Conservation (phyloP, 2,113 vertebrate genomes). For the Pluvianellus socialis region DNA sequence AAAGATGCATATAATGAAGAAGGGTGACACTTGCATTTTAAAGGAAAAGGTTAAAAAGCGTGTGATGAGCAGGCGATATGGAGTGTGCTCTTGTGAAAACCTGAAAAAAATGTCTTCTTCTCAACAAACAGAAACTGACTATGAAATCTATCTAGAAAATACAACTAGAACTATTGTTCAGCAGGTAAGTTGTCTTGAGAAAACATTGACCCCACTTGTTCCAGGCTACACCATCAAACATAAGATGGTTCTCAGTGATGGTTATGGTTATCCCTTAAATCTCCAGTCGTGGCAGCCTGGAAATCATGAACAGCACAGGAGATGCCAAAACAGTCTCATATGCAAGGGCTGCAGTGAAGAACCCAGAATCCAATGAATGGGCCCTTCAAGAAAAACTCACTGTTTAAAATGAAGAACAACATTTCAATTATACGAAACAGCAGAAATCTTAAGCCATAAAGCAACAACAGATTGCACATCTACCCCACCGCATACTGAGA, state of each 20-base stretch:
- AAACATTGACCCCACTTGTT: not conserved
- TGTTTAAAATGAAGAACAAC: not conserved
- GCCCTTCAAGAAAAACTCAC: not conserved
- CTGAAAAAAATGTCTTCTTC: not conserved
- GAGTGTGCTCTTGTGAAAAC: not conserved
- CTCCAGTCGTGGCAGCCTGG: not conserved
- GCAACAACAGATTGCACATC: not conserved
- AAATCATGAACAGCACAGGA: not conserved
- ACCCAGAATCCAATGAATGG: not conserved
- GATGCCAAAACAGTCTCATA: not conserved
- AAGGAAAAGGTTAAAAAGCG: not conserved
- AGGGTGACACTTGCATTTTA: not conserved
- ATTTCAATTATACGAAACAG: not conserved
- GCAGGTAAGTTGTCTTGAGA: not conserved
- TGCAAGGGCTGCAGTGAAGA: not conserved
- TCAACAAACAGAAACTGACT: not conserved
- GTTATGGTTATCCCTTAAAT: not conserved
- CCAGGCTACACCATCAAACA: not conserved
- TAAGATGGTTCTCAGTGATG: not conserved
- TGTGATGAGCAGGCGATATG: not conserved
- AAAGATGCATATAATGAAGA: not conserved
- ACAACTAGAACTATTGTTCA: not conserved
- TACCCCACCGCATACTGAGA: not conserved
- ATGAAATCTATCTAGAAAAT: not conserved
- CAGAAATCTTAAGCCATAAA: not conserved